A percentile compares a stretch with the other conserved stretches of the same genome.
These are phyloP conservation scores for Upupa epops DNA, from an alignment of 2,113 vertebrate genomes.

Conservation along the genomic window DNA sequence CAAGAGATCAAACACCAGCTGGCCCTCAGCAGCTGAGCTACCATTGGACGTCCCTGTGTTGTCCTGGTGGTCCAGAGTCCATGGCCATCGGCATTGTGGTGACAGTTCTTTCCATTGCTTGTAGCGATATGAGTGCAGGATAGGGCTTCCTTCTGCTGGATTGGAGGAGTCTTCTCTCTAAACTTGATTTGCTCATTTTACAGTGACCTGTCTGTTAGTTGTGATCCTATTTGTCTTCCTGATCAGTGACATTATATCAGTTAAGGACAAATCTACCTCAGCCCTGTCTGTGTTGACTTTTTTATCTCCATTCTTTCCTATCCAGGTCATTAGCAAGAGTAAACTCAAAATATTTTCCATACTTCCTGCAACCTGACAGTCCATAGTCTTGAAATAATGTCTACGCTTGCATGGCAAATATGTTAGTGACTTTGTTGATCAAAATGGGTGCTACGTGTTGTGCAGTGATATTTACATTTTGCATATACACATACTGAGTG, in stretches of 20 bases:
- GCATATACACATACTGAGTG: background rate
- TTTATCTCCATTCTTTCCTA: background rate
- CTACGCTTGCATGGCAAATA: background rate
- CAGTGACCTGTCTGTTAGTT: background rate
- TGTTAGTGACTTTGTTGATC: background rate
- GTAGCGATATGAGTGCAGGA: background rate
- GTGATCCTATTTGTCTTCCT: background rate
- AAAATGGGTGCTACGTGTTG: background rate
- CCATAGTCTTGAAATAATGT: background rate
- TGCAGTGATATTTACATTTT: slow-evolving; percentile 14
- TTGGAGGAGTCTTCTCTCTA: background rate
- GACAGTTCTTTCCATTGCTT: background rate
- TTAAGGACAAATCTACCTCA: slow-evolving; percentile 58
- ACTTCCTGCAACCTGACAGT: background rate
- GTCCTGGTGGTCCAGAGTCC: background rate
- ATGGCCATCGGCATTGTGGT: background rate
- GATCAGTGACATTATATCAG: background rate
- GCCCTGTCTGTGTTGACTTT: background rate
- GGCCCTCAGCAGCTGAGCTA: background rate
- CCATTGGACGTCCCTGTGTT: fast-evolving
- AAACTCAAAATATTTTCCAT: background rate
- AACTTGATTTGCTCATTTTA: background rate
- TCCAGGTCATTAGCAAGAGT: background rate
- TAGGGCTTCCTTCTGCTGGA: background rate
- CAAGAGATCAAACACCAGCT: background rate